A percentile compares a stretch with the other conserved stretches of the same genome.
These are phyloP conservation scores for Caprella mutica DNA, from an alignment of 2,888 invertebrate genomes.

Conservation along the genomic window DNA sequence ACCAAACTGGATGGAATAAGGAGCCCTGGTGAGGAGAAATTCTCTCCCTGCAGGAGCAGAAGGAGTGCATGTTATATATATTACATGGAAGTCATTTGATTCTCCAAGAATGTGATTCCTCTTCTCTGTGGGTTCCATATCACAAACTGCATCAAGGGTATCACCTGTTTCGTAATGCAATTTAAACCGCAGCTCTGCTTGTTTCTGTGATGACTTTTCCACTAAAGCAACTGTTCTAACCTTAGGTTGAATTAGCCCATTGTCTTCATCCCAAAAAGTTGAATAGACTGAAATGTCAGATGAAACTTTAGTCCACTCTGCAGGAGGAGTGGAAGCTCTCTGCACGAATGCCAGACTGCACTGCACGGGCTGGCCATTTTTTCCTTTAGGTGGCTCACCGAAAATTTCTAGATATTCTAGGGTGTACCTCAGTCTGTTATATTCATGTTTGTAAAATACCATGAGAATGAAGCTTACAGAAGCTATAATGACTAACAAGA, in stretches of 20 bases:
- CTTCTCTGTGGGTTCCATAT: conserved; percentile 14
- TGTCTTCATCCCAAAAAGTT: conserved; percentile 30
- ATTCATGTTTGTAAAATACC: conserved; percentile 72
- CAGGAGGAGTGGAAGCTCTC: conserved; percentile 20
- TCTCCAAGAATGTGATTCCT: conserved; percentile 12
- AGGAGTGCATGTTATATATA: conserved; percentile 18
- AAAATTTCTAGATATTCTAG: conserved; percentile 76
- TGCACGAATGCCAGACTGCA: neutral
- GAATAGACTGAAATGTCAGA: conserved; percentile 27
- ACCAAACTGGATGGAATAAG: conserved; percentile 24
- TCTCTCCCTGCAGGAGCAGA: conserved; percentile 1
- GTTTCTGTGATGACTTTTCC: conserved; percentile 5
- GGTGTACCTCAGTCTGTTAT: conserved; percentile 68
- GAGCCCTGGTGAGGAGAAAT: conserved; percentile 15
- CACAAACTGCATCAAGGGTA: conserved; percentile 16
- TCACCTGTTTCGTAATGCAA: conserved; percentile 24
- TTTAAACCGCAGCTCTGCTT: conserved; percentile 13
- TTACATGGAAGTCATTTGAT: conserved; percentile 12
- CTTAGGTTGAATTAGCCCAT: conserved; percentile 19
- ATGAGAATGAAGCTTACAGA: conserved; percentile 59
- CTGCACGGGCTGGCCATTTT: neutral
- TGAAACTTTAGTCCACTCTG: conserved; percentile 25
- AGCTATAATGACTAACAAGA: conserved; percentile 55
- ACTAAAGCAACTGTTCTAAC: conserved; percentile 20
- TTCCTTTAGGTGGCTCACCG: conserved; percentile 45